Conservation (phyloP, 2,888 invertebrate genomes). For the Tetramorium bicarinatum region DNA sequence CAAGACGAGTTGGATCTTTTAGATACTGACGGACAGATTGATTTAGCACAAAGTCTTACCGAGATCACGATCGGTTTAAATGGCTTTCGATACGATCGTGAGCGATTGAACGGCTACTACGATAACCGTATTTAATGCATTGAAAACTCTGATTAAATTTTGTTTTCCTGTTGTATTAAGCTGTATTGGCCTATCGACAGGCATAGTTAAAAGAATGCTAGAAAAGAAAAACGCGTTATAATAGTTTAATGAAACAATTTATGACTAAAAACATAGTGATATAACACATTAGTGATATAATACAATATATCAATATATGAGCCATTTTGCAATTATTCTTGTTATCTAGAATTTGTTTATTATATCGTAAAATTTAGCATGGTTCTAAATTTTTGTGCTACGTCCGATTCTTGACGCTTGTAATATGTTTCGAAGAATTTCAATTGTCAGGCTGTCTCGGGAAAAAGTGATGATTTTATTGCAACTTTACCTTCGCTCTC, state of each 20-base stretch:
- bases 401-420: background rate
- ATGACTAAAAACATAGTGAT: background rate
- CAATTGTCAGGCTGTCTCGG: background rate
- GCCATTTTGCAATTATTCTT: background rate
- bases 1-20: conserved; percentile 11
- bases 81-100: conserved; percentile 32
- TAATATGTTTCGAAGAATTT: background rate
- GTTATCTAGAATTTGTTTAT: background rate
- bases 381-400: background rate
- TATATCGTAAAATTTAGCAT: background rate
- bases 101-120: conserved; percentile 1
- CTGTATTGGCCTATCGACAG: background rate
- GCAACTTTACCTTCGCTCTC: conserved; percentile 29
- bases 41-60: conserved; percentile 28
- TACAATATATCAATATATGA: background rate
- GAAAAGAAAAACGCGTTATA: background rate
- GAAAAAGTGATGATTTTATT: conserved; percentile 27
- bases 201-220: too few relatives aligned
- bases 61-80: conserved; percentile 37
- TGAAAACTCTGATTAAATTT: conserved; percentile 41
- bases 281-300: background rate
- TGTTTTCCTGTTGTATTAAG: background rate
- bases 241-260: background rate
- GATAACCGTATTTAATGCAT: conserved; percentile 22
- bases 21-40: background rate